Evolutionary conservation across 2,888 invertebrate genomes (phyloP).

Genomic region (Candidula unifasciata): DNA sequence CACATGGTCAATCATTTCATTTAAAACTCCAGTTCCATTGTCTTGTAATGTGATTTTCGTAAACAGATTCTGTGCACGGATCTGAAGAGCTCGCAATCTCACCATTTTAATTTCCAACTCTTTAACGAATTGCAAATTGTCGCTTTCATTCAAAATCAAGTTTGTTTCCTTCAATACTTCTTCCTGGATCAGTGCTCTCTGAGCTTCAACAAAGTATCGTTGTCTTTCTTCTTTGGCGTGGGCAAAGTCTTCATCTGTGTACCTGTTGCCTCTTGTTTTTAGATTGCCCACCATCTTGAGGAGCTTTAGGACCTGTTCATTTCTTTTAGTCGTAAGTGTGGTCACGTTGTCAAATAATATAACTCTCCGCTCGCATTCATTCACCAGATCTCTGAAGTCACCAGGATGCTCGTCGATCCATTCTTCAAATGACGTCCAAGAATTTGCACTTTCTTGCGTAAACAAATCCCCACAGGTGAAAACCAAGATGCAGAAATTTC

Average conservation of each 20-base stretch:
- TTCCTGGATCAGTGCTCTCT: not conserved
- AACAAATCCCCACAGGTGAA: slow-evolving; percentile 41
- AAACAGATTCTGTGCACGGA: not conserved
- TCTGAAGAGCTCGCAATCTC: not conserved
- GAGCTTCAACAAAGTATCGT: not conserved
- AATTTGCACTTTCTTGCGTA: not conserved
- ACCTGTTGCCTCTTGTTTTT: not conserved
- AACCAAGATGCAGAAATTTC: slow-evolving; percentile 23
- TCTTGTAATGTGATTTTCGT: not conserved
- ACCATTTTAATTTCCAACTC: not conserved
- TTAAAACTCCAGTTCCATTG: not conserved
- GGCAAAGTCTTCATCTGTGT: slow-evolving; percentile 32
- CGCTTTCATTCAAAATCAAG: not conserved
- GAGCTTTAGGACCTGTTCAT: slow-evolving; percentile 14
- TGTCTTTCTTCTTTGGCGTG: slow-evolving; percentile 8
- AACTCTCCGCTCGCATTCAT: slow-evolving; percentile 39
- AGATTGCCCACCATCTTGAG: slow-evolving; percentile 30
- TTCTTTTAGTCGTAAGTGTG: not conserved
- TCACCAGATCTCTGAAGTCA: slow-evolving; percentile 15
- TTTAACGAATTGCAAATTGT: not conserved
- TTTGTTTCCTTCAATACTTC: slow-evolving; percentile 14
- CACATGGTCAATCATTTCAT: not conserved
- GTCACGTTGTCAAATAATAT: slow-evolving; percentile 36
- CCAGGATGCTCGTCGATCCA: slow-evolving; percentile 20
- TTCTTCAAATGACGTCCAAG: not conserved